Evolutionary conservation across 2,797 vertebrate genomes (phyloP).

Genomic region (Myotis planiceps): DNA sequence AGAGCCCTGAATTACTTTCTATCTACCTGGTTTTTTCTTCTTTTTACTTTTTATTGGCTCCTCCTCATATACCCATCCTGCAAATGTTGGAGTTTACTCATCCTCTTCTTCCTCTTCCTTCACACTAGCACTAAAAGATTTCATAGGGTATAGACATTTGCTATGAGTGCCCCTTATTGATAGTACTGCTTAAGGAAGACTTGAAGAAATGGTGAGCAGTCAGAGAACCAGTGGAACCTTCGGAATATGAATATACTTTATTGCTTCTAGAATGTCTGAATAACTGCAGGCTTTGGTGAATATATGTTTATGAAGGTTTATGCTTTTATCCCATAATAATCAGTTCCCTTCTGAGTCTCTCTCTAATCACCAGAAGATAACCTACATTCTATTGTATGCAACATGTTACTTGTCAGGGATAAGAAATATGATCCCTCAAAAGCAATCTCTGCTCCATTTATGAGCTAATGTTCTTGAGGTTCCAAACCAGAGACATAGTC

Average conservation of each 20-base stretch:
- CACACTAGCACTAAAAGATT: background rate
- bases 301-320: background rate
- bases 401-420: background rate
- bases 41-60: background rate
- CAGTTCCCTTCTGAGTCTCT: background rate
- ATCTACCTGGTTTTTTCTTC: background rate
- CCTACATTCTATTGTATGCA: background rate
- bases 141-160: background rate
- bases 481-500: background rate
- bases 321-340: background rate
- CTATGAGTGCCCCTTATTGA: background rate
- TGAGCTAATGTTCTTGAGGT: background rate
- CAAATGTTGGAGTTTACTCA: background rate
- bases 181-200: background rate
- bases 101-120: background rate
- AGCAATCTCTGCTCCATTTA: background rate
- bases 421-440: conserved; percentile 33
- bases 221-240: background rate
- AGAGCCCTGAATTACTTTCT: background rate
- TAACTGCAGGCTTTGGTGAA: background rate
- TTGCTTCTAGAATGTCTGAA: background rate
- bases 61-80: background rate
- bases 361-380: background rate
- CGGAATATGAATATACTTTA: background rate
- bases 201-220: background rate